These are phyloP conservation scores for Ptilonorhynchus violaceus DNA, from an alignment of 2,113 vertebrate genomes.

Conservation along the genomic window DNA sequence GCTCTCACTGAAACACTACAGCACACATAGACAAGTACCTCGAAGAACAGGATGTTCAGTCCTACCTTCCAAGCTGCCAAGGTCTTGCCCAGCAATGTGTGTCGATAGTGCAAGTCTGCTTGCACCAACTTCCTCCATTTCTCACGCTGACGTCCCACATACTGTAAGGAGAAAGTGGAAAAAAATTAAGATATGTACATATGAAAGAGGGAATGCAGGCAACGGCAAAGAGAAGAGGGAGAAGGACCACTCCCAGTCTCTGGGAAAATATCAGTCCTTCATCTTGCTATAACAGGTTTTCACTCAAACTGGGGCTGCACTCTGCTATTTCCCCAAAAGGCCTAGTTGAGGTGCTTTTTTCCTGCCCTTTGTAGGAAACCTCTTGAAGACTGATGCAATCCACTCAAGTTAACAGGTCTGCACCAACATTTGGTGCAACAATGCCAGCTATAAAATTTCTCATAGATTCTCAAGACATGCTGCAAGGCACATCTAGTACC, in stretches of 20 bases:
- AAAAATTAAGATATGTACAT: fast-evolving
- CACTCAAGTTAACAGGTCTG: neutral
- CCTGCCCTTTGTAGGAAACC: neutral
- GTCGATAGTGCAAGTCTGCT: constrained; percentile 66
- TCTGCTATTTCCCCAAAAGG: neutral
- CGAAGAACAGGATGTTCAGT: neutral
- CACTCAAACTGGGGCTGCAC: neutral
- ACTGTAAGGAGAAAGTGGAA: neutral
- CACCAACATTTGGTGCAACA: neutral
- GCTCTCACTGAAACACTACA: neutral
- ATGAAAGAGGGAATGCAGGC: neutral
- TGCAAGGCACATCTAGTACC: neutral
- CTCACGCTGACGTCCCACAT: constrained; percentile 15
- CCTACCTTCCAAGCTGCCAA: constrained; percentile 78
- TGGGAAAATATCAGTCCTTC: neutral
- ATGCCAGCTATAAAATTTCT: neutral
- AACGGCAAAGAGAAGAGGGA: neutral
- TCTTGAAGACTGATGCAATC: neutral
- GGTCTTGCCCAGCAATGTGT: constrained; percentile 49
- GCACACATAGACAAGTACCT: neutral
- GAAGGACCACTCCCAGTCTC: neutral
- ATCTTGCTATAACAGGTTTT: neutral
- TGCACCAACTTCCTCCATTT: constrained; percentile 66
- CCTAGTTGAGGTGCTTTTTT: neutral
- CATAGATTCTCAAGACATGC: neutral